phyloP scores from a whole-genome alignment of 2,797 vertebrate genomes.

The Cynopterus sphinx region DNA sequence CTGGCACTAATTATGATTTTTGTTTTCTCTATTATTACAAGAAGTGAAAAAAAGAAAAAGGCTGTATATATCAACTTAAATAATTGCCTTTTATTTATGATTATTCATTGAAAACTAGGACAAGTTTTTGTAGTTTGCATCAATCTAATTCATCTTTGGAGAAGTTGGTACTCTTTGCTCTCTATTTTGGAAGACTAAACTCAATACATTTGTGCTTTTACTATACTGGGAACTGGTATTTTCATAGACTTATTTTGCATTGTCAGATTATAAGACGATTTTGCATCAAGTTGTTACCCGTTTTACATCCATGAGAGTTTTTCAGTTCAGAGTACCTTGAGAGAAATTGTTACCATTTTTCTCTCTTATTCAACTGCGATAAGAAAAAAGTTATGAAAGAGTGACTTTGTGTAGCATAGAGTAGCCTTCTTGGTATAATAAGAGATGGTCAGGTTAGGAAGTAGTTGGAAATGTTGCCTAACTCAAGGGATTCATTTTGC shows the following conservation, averaged over 20 bases:
- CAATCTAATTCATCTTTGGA: background rate
- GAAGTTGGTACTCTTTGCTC: background rate
- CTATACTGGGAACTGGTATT: background rate
- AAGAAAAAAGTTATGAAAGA: background rate
- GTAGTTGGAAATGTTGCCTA: background rate
- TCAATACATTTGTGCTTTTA: background rate
- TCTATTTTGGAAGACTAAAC: background rate
- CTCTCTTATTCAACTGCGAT: background rate
- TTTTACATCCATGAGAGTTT: slow-evolving; percentile 13
- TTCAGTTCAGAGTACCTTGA: background rate
- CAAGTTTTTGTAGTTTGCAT: background rate
- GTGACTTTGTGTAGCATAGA: background rate
- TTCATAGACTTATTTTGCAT: background rate
- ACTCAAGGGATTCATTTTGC: no score
- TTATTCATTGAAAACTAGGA: background rate
- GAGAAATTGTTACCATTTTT: background rate
- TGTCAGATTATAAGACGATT: background rate
- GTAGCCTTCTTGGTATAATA: background rate
- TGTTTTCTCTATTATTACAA: background rate
- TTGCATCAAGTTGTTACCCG: background rate
- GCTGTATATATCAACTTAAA: background rate
- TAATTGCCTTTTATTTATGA: background rate
- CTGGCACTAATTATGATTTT: background rate
- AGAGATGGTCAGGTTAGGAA: background rate
- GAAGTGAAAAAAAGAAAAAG: background rate